phyloP scores from a whole-genome alignment of 2,797 vertebrate species.

The Amblyraja radiata region DNA sequence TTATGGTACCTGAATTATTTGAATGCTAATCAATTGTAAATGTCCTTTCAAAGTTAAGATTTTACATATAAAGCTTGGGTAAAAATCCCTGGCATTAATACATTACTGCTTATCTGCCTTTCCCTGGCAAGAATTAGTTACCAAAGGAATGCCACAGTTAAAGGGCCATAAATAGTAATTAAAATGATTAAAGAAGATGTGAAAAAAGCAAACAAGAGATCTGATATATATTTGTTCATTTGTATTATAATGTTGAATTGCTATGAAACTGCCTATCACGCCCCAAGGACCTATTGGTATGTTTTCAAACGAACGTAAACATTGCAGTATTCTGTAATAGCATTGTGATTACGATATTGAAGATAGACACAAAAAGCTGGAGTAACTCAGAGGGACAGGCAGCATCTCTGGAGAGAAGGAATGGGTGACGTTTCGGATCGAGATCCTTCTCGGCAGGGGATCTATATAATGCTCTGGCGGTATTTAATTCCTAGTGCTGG shows the following conservation, averaged over 20 bases:
- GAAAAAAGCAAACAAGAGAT: background rate
- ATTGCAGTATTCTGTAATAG: background rate
- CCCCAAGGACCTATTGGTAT: background rate
- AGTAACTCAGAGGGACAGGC: no score
- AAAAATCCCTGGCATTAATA: background rate
- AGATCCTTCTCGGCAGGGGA: no score
- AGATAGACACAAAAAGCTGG: no score
- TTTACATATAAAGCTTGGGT: background rate
- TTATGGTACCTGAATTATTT: conserved; percentile 19
- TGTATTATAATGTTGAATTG: background rate
- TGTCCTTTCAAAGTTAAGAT: background rate
- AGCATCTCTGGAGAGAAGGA: no score
- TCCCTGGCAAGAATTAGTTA: background rate
- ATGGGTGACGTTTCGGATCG: no score
- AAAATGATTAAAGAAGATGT: background rate
- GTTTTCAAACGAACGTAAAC: background rate
- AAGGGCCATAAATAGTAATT: no score
- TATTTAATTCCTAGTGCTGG: no score
- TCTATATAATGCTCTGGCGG: no score
- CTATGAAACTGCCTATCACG: background rate
- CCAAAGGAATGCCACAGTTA: no score
- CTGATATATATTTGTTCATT: background rate
- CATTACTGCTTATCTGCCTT: background rate
- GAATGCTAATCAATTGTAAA: background rate
- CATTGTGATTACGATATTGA: no score